A percentile compares a stretch with the other conserved stretches of the same genome.
Evolutionary conservation across 2,113 vertebrate species (phyloP).

Genomic region (Sarotherodon lohbergeri): DNA sequence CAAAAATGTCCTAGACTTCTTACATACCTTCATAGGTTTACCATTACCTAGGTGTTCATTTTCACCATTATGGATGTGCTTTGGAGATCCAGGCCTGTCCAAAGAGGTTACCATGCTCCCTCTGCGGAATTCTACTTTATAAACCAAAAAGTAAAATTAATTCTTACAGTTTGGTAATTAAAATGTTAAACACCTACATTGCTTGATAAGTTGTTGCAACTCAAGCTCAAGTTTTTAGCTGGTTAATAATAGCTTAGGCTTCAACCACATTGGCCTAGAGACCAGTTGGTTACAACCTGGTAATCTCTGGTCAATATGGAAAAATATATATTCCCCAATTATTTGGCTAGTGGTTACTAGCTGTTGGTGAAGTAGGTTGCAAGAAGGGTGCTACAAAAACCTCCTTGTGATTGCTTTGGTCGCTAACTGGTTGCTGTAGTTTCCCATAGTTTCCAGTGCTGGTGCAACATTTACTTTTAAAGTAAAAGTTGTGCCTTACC

Average conservation of each 20-base stretch:
- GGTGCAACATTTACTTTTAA: not conserved
- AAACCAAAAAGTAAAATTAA: not conserved
- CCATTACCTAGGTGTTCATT: not conserved
- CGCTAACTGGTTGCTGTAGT: not conserved
- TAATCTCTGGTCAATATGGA: not conserved
- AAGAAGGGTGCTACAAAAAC: not conserved
- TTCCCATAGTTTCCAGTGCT: not conserved
- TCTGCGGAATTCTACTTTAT: not conserved
- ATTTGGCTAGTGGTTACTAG: not conserved
- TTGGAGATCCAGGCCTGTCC: not conserved
- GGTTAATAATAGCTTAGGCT: not conserved
- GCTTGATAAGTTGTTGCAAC: not conserved
- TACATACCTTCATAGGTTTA: not conserved
- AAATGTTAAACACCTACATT: not conserved
- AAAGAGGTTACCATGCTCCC: not conserved
- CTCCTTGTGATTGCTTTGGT: not conserved
- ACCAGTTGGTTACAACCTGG: not conserved
- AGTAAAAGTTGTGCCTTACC: not conserved
- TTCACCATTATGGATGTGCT: not conserved
- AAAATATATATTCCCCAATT: not conserved
- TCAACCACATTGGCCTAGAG: not conserved
- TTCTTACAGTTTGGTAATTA: not conserved
- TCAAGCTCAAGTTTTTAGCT: not conserved
- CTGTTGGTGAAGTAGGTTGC: not conserved
- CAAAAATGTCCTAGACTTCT: not conserved